phyloP scores from a whole-genome alignment of 2,113 vertebrate genomes.

The Phalacrocorax pelagicus region DNA sequence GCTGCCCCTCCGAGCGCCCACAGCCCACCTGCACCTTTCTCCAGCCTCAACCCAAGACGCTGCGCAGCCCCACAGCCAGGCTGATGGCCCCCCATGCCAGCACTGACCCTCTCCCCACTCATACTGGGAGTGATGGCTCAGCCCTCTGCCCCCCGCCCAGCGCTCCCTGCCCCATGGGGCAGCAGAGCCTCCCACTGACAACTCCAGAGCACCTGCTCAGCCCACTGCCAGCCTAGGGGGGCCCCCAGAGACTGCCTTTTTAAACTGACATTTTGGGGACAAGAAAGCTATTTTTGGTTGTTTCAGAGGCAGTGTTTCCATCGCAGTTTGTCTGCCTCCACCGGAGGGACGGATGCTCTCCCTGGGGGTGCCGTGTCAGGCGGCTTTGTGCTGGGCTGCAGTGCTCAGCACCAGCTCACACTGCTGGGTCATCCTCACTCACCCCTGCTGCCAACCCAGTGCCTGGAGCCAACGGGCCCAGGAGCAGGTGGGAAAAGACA shows the following conservation, averaged over 20 bases:
- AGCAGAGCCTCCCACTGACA: background rate
- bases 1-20: background rate
- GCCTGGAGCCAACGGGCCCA: background rate
- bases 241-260: background rate
- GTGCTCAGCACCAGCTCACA: background rate
- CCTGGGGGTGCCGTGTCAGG: background rate
- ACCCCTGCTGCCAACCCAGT: background rate
- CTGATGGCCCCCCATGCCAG: background rate
- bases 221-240: background rate
- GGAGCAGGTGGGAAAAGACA: background rate
- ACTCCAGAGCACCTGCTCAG: background rate
- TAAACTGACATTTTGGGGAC: slow-evolving; percentile 57
- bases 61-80: rapidly evolving
- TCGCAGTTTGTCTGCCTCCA: background rate
- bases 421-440: background rate
- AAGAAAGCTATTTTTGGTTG: slow-evolving; percentile 39
- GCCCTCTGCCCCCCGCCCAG: background rate
- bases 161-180: background rate
- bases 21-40: background rate
- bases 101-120: background rate
- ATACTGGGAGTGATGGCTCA: background rate
- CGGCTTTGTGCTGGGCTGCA: background rate
- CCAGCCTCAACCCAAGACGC: background rate
- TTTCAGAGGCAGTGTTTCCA: background rate
- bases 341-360: background rate